Conservation (phyloP, 2,888 invertebrate genomes). For the Hecatera dysodea region DNA sequence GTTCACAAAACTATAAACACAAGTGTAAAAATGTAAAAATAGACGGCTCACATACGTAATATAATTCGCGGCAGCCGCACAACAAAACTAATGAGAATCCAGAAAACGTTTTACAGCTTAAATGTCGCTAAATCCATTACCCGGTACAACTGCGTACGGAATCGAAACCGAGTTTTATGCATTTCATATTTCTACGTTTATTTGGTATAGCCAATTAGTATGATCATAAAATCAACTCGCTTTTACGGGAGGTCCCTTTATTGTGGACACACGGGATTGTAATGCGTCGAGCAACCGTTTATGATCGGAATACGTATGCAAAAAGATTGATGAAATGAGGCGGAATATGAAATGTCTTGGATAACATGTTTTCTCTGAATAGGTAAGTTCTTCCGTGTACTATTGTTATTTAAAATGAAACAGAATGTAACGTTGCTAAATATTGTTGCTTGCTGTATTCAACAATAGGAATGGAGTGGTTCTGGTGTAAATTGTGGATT, state of each 20-base stretch:
- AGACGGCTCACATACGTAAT: slow-evolving; percentile 48
- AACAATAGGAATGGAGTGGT: slow-evolving; percentile 33
- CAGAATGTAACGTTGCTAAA: slow-evolving; percentile 26
- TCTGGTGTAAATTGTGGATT: slow-evolving; percentile 53
- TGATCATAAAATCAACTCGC: slow-evolving; percentile 79
- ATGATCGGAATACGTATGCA: slow-evolving; percentile 23
- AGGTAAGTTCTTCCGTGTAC: slow-evolving; percentile 33
- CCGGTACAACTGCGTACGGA: slow-evolving; percentile 49
- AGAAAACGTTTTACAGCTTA: slow-evolving; percentile 62
- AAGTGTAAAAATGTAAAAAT: slow-evolving; percentile 51
- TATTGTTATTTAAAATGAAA: slow-evolving; percentile 57
- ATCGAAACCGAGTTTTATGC: slow-evolving; percentile 73
- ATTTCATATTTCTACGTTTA: slow-evolving; percentile 81
- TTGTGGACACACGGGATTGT: slow-evolving; percentile 62
- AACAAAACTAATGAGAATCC: slow-evolving; percentile 60
- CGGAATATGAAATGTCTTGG: not conserved
- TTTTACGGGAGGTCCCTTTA: slow-evolving; percentile 82
- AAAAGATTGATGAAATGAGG: slow-evolving; percentile 35
- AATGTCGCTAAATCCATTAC: slow-evolving; percentile 74
- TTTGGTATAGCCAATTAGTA: slow-evolving; percentile 86
- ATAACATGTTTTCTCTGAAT: slow-evolving; percentile 17
- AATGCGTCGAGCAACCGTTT: slow-evolving; percentile 58
- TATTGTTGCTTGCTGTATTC: slow-evolving; percentile 13
- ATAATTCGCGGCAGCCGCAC: slow-evolving; percentile 50
- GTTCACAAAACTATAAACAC: slow-evolving; percentile 63